Evolutionary conservation across 2,888 invertebrate genomes (phyloP).

Genomic region (Alcis repandata): DNA sequence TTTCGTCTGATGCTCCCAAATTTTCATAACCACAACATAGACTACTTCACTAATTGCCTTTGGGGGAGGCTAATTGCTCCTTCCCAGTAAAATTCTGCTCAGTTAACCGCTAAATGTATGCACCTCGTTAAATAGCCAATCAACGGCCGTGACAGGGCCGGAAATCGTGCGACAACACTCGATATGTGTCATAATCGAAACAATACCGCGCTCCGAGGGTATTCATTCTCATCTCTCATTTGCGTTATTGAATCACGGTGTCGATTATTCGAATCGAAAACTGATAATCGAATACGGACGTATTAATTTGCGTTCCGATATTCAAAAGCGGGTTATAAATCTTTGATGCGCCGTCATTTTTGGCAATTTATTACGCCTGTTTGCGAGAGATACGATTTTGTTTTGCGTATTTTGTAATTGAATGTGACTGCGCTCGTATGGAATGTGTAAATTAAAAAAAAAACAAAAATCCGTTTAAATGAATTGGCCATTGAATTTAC

Average conservation of each 20-base stretch:
- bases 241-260: slow-evolving; percentile 71
- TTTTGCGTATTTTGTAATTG: slow-evolving; percentile 41
- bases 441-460: slow-evolving; percentile 21
- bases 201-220: slow-evolving; percentile 56
- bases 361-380: slow-evolving; percentile 65
- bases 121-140: slow-evolving; percentile 70
- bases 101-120: slow-evolving; percentile 65
- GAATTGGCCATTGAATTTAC: not conserved
- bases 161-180: slow-evolving; percentile 50
- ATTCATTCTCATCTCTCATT: slow-evolving; percentile 65
- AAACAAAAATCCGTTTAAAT: not conserved
- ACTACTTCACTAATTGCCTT: slow-evolving; percentile 36
- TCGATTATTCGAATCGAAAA: slow-evolving; percentile 66
- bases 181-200: slow-evolving; percentile 50
- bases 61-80: slow-evolving; percentile 46
- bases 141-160: slow-evolving; percentile 54
- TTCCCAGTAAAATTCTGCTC: slow-evolving; percentile 49
- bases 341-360: slow-evolving; percentile 63
- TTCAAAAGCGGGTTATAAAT: slow-evolving; percentile 76
- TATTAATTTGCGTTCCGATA: slow-evolving; percentile 66
- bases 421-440: slow-evolving; percentile 30
- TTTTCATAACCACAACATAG: slow-evolving; percentile 29
- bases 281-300: slow-evolving; percentile 68
- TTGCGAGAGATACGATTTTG: slow-evolving; percentile 46
- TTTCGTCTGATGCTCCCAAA: slow-evolving; percentile 15